Evolutionary conservation across 2,888 invertebrate species (phyloP).

Genomic region (Sarcophaga caerulescens): DNA sequence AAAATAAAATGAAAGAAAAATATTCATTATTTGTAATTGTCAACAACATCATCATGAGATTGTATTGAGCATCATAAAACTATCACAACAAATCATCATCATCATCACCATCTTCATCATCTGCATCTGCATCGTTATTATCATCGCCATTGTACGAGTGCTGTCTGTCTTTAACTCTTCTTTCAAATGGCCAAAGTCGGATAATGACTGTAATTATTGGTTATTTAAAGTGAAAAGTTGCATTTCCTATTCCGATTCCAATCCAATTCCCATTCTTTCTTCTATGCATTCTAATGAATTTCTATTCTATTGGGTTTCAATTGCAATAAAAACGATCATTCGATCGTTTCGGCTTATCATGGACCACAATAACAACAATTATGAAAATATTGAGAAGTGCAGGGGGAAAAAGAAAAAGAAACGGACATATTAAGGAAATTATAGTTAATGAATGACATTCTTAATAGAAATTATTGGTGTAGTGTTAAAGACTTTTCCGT

Average conservation of each 20-base stretch:
- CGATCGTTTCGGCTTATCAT: neutral
- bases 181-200: neutral
- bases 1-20: neutral
- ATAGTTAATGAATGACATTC: neutral
- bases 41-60: neutral
- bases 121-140: too few relatives aligned
- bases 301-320: neutral
- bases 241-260: conserved; percentile 60
- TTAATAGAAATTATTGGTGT: neutral
- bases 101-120: too few relatives aligned
- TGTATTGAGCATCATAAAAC: too few relatives aligned
- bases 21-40: neutral
- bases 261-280: conserved; percentile 48
- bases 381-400: neutral
- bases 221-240: conserved; percentile 51
- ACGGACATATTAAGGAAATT: neutral
- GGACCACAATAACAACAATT: neutral
- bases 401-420: neutral
- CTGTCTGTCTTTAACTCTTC: too few relatives aligned
- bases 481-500: neutral
- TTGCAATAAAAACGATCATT: neutral
- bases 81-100: too few relatives aligned
- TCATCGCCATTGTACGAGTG: too few relatives aligned
- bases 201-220: neutral
- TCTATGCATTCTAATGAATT: neutral